These are phyloP conservation scores for Atrichornis clamosus DNA, from an alignment of 2,113 vertebrate species.

Conservation along the genomic window DNA sequence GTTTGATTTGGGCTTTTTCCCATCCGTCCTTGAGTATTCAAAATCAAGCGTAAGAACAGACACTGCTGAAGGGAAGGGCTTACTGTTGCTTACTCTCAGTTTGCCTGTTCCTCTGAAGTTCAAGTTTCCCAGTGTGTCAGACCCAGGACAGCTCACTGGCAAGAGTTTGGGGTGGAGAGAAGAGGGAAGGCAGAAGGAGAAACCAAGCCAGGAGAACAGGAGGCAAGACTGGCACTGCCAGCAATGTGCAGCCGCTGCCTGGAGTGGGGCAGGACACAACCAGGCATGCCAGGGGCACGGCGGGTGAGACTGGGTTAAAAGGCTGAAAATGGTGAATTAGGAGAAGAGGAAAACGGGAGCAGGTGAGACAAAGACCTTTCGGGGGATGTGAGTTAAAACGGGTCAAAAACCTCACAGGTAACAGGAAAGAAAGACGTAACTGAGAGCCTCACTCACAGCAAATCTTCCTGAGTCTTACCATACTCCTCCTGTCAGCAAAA, in stretches of 20 bases:
- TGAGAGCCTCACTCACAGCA: not conserved
- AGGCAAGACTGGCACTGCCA: not conserved
- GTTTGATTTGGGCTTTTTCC: not conserved
- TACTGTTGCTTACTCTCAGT: not conserved
- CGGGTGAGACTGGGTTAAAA: not conserved
- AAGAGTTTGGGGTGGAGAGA: not conserved
- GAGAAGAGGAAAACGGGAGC: not conserved
- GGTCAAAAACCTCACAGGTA: not conserved
- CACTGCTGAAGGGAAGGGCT: not conserved
- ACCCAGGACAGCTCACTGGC: not conserved
- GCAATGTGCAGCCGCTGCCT: rapidly evolving
- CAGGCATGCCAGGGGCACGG: not conserved
- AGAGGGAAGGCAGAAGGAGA: not conserved
- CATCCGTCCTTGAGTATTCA: not conserved
- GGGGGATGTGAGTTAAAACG: not conserved
- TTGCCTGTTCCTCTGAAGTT: not conserved
- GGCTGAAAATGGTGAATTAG: not conserved
- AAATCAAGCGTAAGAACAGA: not conserved
- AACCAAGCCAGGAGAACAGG: not conserved
- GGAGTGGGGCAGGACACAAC: not conserved
- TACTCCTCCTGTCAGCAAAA: not conserved
- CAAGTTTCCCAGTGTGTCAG: not conserved
- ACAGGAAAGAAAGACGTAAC: not conserved
- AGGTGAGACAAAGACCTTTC: not conserved
- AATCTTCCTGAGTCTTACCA: not conserved